phyloP scores from a whole-genome alignment of 92 coral and sea anemone genomes.

The Umimayanthus kanabou region DNA sequence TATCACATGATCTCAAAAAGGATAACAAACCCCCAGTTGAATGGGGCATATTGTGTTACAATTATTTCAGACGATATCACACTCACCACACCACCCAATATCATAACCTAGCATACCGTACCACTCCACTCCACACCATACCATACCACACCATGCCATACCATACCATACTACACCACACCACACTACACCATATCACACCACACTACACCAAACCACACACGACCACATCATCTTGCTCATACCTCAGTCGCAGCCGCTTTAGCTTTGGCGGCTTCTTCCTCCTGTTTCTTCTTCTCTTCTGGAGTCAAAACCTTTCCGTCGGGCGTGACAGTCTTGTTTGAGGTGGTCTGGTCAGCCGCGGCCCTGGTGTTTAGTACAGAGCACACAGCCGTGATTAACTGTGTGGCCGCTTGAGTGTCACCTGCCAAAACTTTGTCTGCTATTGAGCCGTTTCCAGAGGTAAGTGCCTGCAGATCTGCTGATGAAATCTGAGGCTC shows the following conservation, averaged over 20 bases:
- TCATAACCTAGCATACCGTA: no score
- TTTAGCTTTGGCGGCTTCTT: slow-evolving; percentile 20
- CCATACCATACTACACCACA: background rate
- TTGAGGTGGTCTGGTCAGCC: background rate
- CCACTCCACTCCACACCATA: no score
- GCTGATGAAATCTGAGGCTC: slow-evolving; percentile 24
- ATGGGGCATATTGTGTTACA: no score
- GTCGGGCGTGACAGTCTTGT: background rate
- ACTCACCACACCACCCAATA: no score
- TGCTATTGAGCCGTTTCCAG: slow-evolving; percentile 54
- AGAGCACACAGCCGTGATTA: slow-evolving; percentile 46
- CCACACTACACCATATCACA: no score
- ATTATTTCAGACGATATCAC: no score
- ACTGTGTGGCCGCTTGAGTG: slow-evolving; percentile 62
- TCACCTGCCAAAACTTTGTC: slow-evolving; percentile 72
- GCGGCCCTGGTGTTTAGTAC: slow-evolving; percentile 38
- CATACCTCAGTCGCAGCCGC: background rate
- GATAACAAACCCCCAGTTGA: no score
- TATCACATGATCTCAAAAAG: no score
- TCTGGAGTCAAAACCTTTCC: background rate
- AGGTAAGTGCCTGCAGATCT: slow-evolving; percentile 41
- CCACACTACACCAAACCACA: background rate
- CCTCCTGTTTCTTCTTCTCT: slow-evolving; percentile 12
- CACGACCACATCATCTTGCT: background rate
- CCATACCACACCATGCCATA: no score